Evolutionary conservation across 2,113 vertebrate genomes (phyloP), one percentile per base, ranked within the genome.

Genomic region (Nestor notabilis): DNA sequence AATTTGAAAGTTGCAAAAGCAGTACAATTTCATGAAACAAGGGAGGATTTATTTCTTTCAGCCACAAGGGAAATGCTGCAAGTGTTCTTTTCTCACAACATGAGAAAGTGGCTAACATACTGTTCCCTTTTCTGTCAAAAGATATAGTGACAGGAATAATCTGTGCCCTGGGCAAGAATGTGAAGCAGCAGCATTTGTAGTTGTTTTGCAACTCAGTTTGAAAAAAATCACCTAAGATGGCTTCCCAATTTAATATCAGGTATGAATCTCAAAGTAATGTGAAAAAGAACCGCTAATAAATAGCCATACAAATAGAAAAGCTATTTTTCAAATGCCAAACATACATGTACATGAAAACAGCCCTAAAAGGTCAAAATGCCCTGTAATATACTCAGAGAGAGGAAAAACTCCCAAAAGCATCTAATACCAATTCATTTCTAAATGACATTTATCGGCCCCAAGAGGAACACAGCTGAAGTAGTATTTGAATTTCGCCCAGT

Each of bases 1-100:
- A 74, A 91, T 74, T 65, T 93, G n/a, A 17, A 92, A 91, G 61
- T 56, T 53, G 35, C 61, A 95, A 92, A 95, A 93, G 72, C 35
- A 72, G 64, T 41, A 12, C 29, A 81, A 69, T 89, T 81, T 87
- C 52, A 87, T 61, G 39, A 63, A 92, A 84, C 16, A 50, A 80
- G 55, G 61, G 41, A 83, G 29, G 10, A 93, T 61, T 93, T 87
- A 46, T 58, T 96, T 87, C 64, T 76, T 76, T 84, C 77, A 60
- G 69, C 47, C 75, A 55, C 24, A 44, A 82, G 31, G 44, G 17
- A 91, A 93, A 89, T 33, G 16, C 35, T 83, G 56, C 44, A 72
- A 89, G 55, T 44, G 47, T 37, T 83, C 58, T 88, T 74, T 86
- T 78, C 61, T 93, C 76, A 71, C 60, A 92, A 60, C 27, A 76